phyloP scores from a whole-genome alignment of 2,888 invertebrate genomes.

The Drosophila mayaguana region DNA sequence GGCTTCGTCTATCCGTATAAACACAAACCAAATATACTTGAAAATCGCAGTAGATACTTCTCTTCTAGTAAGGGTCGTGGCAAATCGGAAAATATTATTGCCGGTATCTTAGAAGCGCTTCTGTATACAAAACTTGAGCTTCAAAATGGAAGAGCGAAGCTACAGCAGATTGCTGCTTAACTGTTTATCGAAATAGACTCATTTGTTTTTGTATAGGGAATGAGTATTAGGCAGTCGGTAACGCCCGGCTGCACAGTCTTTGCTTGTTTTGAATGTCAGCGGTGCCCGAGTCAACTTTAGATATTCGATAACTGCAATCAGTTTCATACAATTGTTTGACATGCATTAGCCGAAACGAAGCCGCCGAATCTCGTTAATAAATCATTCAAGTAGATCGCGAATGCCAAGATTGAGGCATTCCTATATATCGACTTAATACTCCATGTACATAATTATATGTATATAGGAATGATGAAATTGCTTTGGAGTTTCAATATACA shows the following conservation, averaged over 20 bases:
- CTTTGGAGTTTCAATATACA: background rate
- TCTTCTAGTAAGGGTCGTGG: no score
- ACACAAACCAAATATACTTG: no score
- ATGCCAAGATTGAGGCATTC: background rate
- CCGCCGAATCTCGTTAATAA: background rate
- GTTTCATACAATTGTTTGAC: background rate
- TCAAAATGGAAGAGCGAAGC: no score
- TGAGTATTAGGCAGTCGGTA: background rate
- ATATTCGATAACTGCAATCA: conserved; percentile 1
- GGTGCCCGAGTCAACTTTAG: background rate
- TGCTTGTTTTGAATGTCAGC: background rate
- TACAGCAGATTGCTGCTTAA: no score
- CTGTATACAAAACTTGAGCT: no score
- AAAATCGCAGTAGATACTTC: no score
- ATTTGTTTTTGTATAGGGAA: background rate
- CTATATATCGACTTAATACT: background rate
- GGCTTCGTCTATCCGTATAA: background rate
- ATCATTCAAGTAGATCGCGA: background rate
- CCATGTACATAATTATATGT: background rate
- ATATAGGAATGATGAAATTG: background rate
- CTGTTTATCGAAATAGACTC: no score
- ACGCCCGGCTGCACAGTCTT: background rate
- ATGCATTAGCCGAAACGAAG: background rate
- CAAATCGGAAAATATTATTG: no score
- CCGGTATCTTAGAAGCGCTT: no score